Evolutionary conservation across 2,797 vertebrate species (phyloP).

Genomic region (Acipenser oxyrinchus): DNA sequence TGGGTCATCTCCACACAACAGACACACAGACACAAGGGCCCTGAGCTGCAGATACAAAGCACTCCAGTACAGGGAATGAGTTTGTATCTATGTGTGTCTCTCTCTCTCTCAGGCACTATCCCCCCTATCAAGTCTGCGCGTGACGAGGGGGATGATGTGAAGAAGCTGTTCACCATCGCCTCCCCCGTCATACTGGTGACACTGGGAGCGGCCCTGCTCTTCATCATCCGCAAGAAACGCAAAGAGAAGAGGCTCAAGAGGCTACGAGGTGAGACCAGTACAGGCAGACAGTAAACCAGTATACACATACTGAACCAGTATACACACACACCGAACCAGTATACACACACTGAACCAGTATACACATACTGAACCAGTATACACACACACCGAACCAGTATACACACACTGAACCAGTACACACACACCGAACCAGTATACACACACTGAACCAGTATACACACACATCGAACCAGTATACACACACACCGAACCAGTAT

Average conservation of each 20-base stretch:
- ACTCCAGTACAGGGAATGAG: too few relatives aligned
- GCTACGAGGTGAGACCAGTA: slow-evolving; percentile 71
- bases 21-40: too few relatives aligned
- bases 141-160: slow-evolving; percentile 88
- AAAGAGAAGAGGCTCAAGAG: slow-evolving; percentile 94
- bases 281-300: not conserved
- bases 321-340: too few relatives aligned
- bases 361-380: too few relatives aligned
- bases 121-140: slow-evolving; percentile 93
- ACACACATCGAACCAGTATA: too few relatives aligned
- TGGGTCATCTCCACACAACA: too few relatives aligned
- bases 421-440: not conserved
- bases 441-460: too few relatives aligned
- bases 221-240: slow-evolving; percentile 92
- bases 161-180: slow-evolving; percentile 94
- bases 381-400: too few relatives aligned
- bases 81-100: not conserved
- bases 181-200: slow-evolving; percentile 92
- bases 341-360: too few relatives aligned
- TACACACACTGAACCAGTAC: not conserved
- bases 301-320: not conserved
- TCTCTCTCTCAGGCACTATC: slow-evolving; percentile 72
- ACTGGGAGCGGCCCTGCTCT: slow-evolving; percentile 82
- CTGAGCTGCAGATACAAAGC: not conserved
- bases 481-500: too few relatives aligned